Percentiles rank a stretch among this genome's conserved stretches.
phyloP scores from a whole-genome alignment of 2,797 vertebrate genomes.

The Nasua narica region DNA sequence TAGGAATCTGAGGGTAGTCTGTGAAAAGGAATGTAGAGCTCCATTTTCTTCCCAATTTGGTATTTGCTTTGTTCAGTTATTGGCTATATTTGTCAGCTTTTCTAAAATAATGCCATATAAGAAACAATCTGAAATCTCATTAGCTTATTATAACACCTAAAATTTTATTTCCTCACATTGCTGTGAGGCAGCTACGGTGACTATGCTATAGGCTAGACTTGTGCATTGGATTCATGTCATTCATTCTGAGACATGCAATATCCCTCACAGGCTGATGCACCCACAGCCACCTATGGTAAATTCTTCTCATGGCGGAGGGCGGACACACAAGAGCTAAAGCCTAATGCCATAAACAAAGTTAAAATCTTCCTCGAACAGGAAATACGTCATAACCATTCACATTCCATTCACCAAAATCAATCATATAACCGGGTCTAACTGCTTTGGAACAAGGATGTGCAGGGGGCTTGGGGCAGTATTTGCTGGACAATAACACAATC shows the following conservation, averaged over 20 bases:
- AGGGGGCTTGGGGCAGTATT: not conserved
- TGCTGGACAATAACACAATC: not conserved
- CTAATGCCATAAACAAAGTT: not conserved
- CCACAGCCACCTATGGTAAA: not conserved
- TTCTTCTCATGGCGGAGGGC: not conserved
- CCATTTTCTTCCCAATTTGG: not conserved
- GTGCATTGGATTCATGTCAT: not conserved
- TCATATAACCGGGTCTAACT: not conserved
- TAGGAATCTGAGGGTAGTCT: not conserved
- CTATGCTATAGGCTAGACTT: not conserved
- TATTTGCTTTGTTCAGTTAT: not conserved
- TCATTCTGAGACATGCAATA: not conserved
- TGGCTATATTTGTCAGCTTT: not conserved
- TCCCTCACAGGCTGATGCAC: not conserved
- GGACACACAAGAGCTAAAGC: not conserved
- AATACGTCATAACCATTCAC: not conserved
- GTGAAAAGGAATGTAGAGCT: not conserved
- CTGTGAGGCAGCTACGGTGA: not conserved
- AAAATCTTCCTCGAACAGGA: not conserved
- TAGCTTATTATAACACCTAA: not conserved
- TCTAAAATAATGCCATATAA: not conserved
- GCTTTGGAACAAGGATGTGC: not conserved
- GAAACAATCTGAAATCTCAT: not conserved
- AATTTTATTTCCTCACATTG: not conserved
- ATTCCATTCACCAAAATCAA: not conserved